phyloP scores from a whole-genome alignment of 2,113 vertebrate genomes.

The Cyprinus carpio region DNA sequence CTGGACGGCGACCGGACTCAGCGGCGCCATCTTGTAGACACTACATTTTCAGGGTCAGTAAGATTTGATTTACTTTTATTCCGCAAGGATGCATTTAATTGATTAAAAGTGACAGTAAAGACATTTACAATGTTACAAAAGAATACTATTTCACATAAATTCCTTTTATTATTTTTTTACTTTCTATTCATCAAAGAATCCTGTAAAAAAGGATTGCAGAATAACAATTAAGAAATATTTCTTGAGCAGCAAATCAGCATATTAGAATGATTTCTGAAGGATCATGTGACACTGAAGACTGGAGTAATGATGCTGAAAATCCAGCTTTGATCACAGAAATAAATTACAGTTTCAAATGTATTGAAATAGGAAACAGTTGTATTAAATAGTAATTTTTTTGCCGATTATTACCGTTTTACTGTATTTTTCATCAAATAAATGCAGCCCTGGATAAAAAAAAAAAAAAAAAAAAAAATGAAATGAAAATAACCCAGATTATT shows the following conservation, averaged over 20 bases:
- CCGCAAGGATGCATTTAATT: background rate
- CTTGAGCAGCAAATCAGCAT: background rate
- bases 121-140: background rate
- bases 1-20: no score
- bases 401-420: background rate
- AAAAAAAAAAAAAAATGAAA: no score
- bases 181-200: background rate
- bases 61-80: background rate
- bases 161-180: no score
- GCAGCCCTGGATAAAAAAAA: no score
- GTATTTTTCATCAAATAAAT: background rate
- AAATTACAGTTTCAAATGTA: background rate
- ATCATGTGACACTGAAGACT: background rate
- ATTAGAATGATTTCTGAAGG: background rate
- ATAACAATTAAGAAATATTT: background rate
- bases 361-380: background rate
- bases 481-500: conserved; percentile 8
- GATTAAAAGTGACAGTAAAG: background rate
- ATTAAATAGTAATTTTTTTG: background rate
- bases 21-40: no score
- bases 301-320: background rate
- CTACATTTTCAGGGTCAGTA: background rate
- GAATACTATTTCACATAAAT: background rate
- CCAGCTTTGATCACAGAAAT: background rate
- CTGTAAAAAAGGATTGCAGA: background rate